A percentile compares a stretch with the other conserved stretches of the same genome.
phyloP scores from a whole-genome alignment of 2,797 vertebrate genomes.

The Petrocephalus schoutedeni region DNA sequence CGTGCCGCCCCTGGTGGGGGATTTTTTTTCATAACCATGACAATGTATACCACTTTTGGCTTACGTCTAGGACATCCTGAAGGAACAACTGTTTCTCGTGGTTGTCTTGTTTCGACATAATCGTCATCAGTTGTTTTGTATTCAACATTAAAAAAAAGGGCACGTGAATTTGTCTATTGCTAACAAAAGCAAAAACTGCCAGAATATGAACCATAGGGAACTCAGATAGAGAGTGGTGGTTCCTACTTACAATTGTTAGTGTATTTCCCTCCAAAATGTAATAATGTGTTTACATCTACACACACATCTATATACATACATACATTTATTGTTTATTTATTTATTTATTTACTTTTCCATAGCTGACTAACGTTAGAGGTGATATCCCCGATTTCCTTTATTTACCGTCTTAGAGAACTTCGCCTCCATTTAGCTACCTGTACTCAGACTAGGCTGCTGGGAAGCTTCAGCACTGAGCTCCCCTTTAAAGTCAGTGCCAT shows the following conservation, averaged over 20 bases:
- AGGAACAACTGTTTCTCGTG: neutral
- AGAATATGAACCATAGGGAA: neutral
- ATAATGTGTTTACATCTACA: too few species aligned
- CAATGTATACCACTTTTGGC: conserved; percentile 30
- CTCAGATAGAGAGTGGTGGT: neutral
- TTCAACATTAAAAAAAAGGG: neutral
- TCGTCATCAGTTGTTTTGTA: neutral
- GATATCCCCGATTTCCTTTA: neutral
- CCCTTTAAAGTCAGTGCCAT: neutral
- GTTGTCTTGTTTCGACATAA: neutral
- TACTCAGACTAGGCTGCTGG: neutral
- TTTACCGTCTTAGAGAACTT: neutral
- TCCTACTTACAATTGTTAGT: neutral
- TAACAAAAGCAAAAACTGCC: neutral
- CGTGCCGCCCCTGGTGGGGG: conserved; percentile 20
- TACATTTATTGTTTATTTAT: neutral
- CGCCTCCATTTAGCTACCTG: neutral
- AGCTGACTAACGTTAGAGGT: neutral
- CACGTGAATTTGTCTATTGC: neutral
- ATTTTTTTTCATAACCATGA: conserved; percentile 33
- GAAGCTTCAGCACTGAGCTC: neutral
- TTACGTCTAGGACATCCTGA: conserved; percentile 30
- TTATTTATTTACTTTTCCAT: neutral
- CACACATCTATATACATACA: neutral
- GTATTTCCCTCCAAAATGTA: neutral